Evolutionary conservation across 2,888 invertebrate species (phyloP).

Genomic region (Parapristionchus giblindavisi): DNA sequence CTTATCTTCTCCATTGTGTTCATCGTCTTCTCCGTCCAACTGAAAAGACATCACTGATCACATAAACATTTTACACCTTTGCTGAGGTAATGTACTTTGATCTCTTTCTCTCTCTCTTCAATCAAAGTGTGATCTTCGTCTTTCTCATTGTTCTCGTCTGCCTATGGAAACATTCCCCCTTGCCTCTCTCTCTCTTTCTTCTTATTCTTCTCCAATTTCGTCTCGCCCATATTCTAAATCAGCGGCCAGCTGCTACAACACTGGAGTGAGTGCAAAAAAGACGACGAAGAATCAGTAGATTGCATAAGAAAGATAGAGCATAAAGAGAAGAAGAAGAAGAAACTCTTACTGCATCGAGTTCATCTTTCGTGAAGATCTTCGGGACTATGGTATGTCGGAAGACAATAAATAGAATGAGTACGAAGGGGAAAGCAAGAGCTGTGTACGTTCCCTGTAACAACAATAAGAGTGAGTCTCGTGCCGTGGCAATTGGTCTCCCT

Average conservation of each 20-base stretch:
- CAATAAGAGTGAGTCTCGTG: not conserved
- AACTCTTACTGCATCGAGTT: constrained; percentile 58
- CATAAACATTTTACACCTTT: not conserved
- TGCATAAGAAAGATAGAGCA: not conserved
- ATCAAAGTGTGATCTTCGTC: no score
- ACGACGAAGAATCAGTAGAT: not conserved
- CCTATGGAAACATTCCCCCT: not conserved
- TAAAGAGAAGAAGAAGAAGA: not conserved
- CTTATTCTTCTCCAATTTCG: not conserved
- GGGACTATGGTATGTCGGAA: constrained; percentile 74
- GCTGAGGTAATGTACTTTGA: not conserved
- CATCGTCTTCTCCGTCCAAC: constrained; percentile 64
- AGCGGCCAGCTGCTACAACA: not conserved
- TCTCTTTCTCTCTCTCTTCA: no score
- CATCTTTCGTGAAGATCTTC: constrained; percentile 51
- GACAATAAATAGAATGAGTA: constrained; percentile 87
- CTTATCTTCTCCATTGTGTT: constrained; percentile 52
- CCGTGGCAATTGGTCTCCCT: not conserved
- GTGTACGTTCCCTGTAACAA: constrained; percentile 74
- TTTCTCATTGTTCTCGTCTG: no score
- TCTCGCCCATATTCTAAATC: no score
- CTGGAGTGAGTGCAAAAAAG: not conserved
- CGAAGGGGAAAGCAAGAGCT: constrained; percentile 91
- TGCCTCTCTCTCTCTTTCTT: constrained; percentile 8
- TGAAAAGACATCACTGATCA: constrained; percentile 43